phyloP scores from a whole-genome alignment of 2,113 vertebrate genomes.

The Microcebus ravelobensis region DNA sequence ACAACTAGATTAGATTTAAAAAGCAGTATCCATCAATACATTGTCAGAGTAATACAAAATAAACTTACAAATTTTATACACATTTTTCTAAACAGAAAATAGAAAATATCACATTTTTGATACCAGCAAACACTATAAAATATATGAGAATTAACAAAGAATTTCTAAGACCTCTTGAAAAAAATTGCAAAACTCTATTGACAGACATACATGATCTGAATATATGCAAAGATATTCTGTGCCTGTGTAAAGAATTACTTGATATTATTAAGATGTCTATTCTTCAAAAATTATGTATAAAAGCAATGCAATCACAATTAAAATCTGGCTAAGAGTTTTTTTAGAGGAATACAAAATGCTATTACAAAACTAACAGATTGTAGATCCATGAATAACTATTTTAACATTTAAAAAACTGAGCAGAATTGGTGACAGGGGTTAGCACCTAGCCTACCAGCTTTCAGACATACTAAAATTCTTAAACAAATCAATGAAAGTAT shows the following conservation, averaged over 20 bases:
- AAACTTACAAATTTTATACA: background rate
- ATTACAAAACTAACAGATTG: background rate
- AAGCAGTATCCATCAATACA: background rate
- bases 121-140: background rate
- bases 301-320: background rate
- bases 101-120: background rate
- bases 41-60: constrained; percentile 19
- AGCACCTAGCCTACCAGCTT: background rate
- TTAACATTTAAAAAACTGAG: background rate
- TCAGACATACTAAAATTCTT: background rate
- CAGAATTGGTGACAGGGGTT: background rate
- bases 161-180: background rate
- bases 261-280: background rate
- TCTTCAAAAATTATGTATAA: background rate
- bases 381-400: background rate
- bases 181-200: background rate
- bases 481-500: background rate
- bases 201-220: background rate
- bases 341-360: background rate
- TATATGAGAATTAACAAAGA: background rate
- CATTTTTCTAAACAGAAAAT: background rate
- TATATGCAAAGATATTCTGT: background rate
- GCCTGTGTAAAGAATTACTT: background rate
- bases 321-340: background rate
- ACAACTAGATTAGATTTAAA: background rate